Conservation (phyloP, 1,140 invertebrate genomes). For the Brachionus rubens region DNA sequence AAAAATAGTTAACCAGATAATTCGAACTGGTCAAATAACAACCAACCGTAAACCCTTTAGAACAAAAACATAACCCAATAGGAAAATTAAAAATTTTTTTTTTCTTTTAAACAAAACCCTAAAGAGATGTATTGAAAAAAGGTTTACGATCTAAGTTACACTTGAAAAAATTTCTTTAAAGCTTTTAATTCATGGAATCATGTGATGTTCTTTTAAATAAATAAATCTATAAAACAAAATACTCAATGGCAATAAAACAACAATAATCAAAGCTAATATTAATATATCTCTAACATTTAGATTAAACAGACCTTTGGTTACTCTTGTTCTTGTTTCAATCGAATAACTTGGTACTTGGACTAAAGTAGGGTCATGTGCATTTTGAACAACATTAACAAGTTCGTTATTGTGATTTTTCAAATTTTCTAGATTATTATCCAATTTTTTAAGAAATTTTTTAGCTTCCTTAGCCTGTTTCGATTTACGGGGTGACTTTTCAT, state of each 20-base stretch:
- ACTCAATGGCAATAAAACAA: slow-evolving; percentile 14
- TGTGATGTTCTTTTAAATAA: slow-evolving; percentile 43
- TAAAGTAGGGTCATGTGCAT: not conserved
- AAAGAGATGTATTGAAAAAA: too few relatives aligned
- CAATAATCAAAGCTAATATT: slow-evolving; percentile 30
- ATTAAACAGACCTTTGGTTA: slow-evolving; percentile 8
- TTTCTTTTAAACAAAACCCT: too few relatives aligned
- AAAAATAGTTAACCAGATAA: too few relatives aligned
- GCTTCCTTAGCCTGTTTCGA: slow-evolving; percentile 19
- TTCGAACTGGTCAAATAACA: too few relatives aligned
- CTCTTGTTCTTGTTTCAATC: not conserved
- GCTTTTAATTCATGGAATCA: not conserved
- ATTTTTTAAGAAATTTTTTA: slow-evolving; percentile 28
- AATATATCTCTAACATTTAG: slow-evolving; percentile 29
- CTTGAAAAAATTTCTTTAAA: too few relatives aligned
- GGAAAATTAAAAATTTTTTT: too few relatives aligned
- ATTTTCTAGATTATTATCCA: slow-evolving; percentile 13
- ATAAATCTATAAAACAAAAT: slow-evolving; percentile 21
- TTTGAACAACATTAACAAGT: not conserved
- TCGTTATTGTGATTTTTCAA: slow-evolving; percentile 29
- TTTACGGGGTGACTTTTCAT: not conserved
- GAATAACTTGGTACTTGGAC: slow-evolving; percentile 19
- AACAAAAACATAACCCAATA: too few relatives aligned
- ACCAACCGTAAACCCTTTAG: too few relatives aligned
- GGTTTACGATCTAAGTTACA: too few relatives aligned